Evolutionary conservation across 1,140 invertebrate genomes (phyloP), one percentile per base, ranked within the genome.

Genomic region (Apis florea): DNA sequence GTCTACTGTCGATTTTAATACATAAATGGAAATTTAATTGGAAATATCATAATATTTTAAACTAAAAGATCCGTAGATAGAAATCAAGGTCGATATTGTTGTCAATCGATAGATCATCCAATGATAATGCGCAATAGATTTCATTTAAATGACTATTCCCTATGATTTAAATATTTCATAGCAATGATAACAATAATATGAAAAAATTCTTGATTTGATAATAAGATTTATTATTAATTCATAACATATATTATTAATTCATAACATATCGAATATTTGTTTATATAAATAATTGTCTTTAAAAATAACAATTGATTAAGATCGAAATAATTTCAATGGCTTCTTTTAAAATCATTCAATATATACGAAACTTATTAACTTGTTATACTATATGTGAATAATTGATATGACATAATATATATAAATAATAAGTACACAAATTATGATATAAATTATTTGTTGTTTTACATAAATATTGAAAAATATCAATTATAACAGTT

Each of bases 61-160:
- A 54, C 15, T 40, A 40, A 15, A 9, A 26, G 24, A 31, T 12
- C 12, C 17, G 3, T n/a, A 13, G 31, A 79, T 66, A 13, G 51
- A 73, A 72, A 47, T 15, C 69, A 79, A 79, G 78, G 78, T 17
- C 12, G 40, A 73, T 66, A 56, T 40, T 78, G 21, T 53, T 51
- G 51, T 10, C 21, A 49, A 54, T 64, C 58, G 26, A 31, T 2
- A 19, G 19, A 53, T 58, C n/a, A 9, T 79, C 17, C 4, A 19
- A 9, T 6, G 15, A 68, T 11, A 17, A 9, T 1, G 12, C 26
- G 17, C 47, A 69, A n/a, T 13, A 24, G 24, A 54, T 58, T 24
- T 74, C 17, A 19, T 19, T 80, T 64, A 17, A 21, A 74, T 17
- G 61, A 64, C 12, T 11, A 11, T 68, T n/a, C 47, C 19, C 5